These are phyloP conservation scores for Lycaon pictus DNA, from an alignment of 2,113 vertebrate species.

Conservation along the genomic window DNA sequence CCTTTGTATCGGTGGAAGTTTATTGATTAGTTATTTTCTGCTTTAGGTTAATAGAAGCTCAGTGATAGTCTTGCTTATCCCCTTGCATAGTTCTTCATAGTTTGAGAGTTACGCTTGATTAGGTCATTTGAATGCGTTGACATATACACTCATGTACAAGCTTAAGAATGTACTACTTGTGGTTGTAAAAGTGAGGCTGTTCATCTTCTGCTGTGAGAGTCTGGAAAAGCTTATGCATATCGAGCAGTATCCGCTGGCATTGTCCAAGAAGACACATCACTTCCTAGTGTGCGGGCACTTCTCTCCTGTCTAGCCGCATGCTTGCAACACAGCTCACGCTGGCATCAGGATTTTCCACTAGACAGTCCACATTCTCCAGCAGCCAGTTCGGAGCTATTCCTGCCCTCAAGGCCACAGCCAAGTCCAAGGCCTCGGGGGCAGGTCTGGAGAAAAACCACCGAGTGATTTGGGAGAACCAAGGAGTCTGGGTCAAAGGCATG, in stretches of 20 bases:
- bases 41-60: background rate
- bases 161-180: conserved; percentile 61
- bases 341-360: conserved; percentile 69
- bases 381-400: background rate
- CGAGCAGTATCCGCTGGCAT: background rate
- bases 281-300: conserved; percentile 11
- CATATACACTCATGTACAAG: background rate
- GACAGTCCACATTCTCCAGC: background rate
- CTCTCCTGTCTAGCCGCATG: background rate
- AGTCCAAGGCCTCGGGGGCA: background rate
- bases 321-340: background rate
- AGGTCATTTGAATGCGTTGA: fast-evolving
- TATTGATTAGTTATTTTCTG: background rate
- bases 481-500: background rate
- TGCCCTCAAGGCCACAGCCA: background rate
- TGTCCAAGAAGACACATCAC: background rate
- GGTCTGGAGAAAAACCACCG: conserved; percentile 23
- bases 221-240: conserved; percentile 63
- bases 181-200: background rate
- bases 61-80: fast-evolving
- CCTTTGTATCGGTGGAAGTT: background rate
- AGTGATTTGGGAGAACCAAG: background rate
- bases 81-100: background rate
- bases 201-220: background rate
- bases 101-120: background rate